These are phyloP conservation scores for Philaethria dido DNA, from an alignment of 2,888 invertebrate genomes.

Conservation along the genomic window DNA sequence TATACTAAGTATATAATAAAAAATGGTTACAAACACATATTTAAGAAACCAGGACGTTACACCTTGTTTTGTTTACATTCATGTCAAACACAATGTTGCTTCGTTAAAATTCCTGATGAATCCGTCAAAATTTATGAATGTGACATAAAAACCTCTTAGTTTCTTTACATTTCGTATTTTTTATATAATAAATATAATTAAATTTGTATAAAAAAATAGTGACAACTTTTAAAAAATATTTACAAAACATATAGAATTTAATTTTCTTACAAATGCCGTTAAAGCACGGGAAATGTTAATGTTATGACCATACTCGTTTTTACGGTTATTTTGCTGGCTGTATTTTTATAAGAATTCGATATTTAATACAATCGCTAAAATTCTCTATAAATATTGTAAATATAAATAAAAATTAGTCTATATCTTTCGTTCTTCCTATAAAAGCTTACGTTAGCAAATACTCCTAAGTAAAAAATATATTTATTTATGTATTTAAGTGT, in stretches of 20 bases:
- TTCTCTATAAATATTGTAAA: slow-evolving; percentile 8
- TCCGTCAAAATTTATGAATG: slow-evolving; percentile 40
- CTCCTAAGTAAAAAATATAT: too few relatives aligned
- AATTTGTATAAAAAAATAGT: too few relatives aligned
- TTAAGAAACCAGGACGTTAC: slow-evolving; percentile 10
- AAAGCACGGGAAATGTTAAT: slow-evolving; percentile 53
- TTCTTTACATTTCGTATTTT: not conserved
- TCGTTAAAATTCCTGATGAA: slow-evolving; percentile 40
- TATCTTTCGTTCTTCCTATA: not conserved
- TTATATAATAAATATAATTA: not conserved
- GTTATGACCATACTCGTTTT: slow-evolving; percentile 62
- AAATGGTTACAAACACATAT: not conserved
- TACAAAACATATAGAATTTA: slow-evolving; percentile 26
- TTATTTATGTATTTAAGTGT: too few relatives aligned
- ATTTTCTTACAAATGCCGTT: slow-evolving; percentile 50
- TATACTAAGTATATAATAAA: not conserved
- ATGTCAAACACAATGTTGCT: slow-evolving; percentile 30
- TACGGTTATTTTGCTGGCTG: slow-evolving; percentile 67
- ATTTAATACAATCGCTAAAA: slow-evolving; percentile 55
- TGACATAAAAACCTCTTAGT: slow-evolving; percentile 31
- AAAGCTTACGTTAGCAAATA: not conserved
- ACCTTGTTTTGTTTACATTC: slow-evolving; percentile 20
- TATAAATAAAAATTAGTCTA: not conserved
- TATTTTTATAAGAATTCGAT: slow-evolving; percentile 64
- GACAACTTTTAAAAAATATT: too few relatives aligned